These are phyloP conservation scores for Drosophila setifemur DNA, from an alignment of 1,140 invertebrate species.

Conservation along the genomic window DNA sequence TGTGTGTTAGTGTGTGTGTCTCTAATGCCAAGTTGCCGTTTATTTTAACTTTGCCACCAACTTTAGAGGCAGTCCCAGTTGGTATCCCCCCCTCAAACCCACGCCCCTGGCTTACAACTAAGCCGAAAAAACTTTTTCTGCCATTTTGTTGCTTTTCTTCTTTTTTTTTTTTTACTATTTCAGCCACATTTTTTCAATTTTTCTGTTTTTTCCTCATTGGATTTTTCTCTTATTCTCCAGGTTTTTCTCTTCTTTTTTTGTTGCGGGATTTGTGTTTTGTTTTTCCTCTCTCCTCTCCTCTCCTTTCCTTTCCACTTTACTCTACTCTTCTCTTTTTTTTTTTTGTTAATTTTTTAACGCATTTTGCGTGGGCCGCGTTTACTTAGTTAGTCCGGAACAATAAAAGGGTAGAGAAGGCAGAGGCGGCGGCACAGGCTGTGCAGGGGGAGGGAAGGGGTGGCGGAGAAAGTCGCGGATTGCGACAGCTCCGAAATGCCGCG, in stretches of 20 bases:
- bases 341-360: conserved; percentile 65
- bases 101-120: conserved; percentile 28
- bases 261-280: conserved; percentile 12
- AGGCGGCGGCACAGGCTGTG: background rate
- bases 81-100: background rate
- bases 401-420: background rate
- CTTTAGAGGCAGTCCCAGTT: conserved; percentile 69
- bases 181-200: conserved; percentile 61
- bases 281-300: background rate
- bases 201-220: conserved; percentile 8
- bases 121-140: conserved; percentile 58
- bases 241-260: background rate
- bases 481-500: conserved; percentile 51
- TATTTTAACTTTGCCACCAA: conserved; percentile 79
- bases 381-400: conserved; percentile 50
- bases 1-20: conserved; percentile 52
- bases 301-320: conserved; percentile 1
- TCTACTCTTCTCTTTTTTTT: conserved; percentile 9
- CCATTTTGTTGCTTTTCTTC: conserved; percentile 71
- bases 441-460: no score
- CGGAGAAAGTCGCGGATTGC: conserved; percentile 47
- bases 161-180: conserved; percentile 72
- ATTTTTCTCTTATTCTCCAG: conserved; percentile 13
- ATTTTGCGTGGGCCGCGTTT: conserved; percentile 52
- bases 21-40: conserved; percentile 80